Evolutionary conservation across 2,113 vertebrate species (phyloP), one percentile per base, ranked within the genome.

Genomic region (Leptodactylus fuscus): DNA sequence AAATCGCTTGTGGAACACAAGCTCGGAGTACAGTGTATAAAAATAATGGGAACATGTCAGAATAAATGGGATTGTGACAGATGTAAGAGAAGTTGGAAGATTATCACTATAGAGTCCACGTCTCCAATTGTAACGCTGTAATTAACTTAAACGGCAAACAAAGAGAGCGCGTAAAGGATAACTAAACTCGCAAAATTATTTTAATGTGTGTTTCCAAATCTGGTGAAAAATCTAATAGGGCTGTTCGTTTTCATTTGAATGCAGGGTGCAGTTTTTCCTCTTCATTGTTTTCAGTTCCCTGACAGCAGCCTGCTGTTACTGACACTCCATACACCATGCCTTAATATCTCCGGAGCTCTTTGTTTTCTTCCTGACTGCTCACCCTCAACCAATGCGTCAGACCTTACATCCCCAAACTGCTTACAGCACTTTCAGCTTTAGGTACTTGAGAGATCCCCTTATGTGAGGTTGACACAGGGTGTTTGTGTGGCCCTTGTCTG

Each of bases 121-220:
- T 48, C 44, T 48, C n/a, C 11, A 44, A 46, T 75, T 46, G 44
- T 48, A 75, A 29, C 41, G 8, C 44, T 75, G 44, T 75, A 75
- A 75, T 75, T 75, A 75, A 48, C 71, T 38, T 79, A 79, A 79
- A 79, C 60, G 53, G 53, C 76, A 60, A 79, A 75, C 71, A 75
- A 79, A 58, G 20, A 60, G 32, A 41, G 16, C 36, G 71, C 36
- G 58, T 41, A 34, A 79, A 60, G 53, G 51, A 55, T 41, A 79
- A 41, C 51, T n/a, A 79, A 60, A 79, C 76, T n/a, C 51, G n/a
- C 34, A 2, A 51, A 79, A 79, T 79, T 34, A 60, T 79, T 79
- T 49, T 78, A 78, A 78, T 78, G 36, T 49, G 49, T 36, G 51
- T 34, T 55, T 78, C 32, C 20, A 78, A 78, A 78, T 78, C 76